A percentile compares a stretch with the other conserved stretches of the same genome.
Evolutionary conservation across 2,797 vertebrate genomes (phyloP).

Genomic region (Rhabdomys pumilio): DNA sequence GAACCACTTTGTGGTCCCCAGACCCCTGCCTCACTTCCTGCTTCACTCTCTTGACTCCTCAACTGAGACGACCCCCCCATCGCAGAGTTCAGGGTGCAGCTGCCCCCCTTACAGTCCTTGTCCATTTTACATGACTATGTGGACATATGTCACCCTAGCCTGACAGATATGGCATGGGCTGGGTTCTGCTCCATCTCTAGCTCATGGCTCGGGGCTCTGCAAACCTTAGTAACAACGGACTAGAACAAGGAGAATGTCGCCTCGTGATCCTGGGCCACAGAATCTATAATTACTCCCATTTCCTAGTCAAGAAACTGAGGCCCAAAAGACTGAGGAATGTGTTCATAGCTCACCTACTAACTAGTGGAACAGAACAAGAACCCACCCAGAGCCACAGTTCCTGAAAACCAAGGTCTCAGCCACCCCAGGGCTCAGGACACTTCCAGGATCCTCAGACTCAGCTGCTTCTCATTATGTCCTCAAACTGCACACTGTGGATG

Average conservation of each 20-base stretch:
- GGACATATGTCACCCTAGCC: neutral
- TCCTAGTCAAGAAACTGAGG: neutral
- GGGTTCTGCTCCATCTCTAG: neutral
- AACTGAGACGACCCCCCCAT: neutral
- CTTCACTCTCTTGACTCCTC: neutral
- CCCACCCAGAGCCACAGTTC: neutral
- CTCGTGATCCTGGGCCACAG: neutral
- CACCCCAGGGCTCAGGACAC: too few relatives aligned
- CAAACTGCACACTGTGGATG: neutral
- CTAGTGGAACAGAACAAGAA: neutral
- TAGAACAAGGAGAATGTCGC: neutral
- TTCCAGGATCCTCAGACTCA: neutral
- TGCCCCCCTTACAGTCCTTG: neutral
- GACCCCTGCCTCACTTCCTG: neutral
- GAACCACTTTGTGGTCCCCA: neutral
- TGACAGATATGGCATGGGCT: neutral
- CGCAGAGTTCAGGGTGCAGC: neutral
- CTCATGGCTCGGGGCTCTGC: neutral
- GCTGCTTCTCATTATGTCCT: neutral
- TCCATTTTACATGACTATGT: neutral
- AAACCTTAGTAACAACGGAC: conserved; percentile 15
- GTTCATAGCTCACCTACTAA: neutral
- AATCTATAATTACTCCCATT: neutral
- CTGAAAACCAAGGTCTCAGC: neutral
- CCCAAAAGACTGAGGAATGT: neutral